Evolutionary conservation across 2,888 invertebrate genomes (phyloP), one percentile per base, ranked within the genome.

Genomic region (Nebria salina): DNA sequence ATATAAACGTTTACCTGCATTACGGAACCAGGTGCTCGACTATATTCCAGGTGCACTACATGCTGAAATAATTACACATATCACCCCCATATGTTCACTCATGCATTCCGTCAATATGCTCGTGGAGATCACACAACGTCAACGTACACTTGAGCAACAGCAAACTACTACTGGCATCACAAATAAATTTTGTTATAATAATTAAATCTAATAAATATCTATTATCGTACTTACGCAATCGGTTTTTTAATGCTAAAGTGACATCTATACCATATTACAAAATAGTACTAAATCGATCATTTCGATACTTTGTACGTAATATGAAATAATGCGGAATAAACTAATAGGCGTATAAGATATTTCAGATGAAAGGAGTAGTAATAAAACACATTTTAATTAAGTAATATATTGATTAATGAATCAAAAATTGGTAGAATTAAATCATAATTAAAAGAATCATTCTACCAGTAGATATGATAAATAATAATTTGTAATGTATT

Each of bases 71-170:
- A 79, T 79, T 79, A 75, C 64, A 68, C 26, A 79, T 79, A 79
- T 79, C 79, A 75, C 79, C 79, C 79, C 34, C 79, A 79, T 79
- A 41, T 3, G 42, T 15, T 43, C 79, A 79, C 70, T 79, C 70
- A 79, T 42, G 66, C 79, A 75, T 54, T 65, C 70, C 70, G 11
- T 42, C 77, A 77, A 34, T 13, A 70, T 65, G n/a, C 68, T 66
- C 42, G 70, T 34, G 34, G 11, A 43, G 41, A 41, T 43, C 68
- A 64, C 34, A 11, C n/a, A 26, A 25, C 11, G 11, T 20, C 34
- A 70, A 70, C 70, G 70, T 13, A 77, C 20, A 70, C n/a, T 20
- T 25, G 64, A 26, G 26, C 13, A 75, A 13, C 11, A 7, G 2
- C 11, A 74, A 41, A 41, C n/a, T 72, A 4, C 1, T 34, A 34